A percentile compares a stretch with the other conserved stretches of the same genome.
Evolutionary conservation across 2,888 invertebrate species (phyloP).

Genomic region (Napeogenes inachia): DNA sequence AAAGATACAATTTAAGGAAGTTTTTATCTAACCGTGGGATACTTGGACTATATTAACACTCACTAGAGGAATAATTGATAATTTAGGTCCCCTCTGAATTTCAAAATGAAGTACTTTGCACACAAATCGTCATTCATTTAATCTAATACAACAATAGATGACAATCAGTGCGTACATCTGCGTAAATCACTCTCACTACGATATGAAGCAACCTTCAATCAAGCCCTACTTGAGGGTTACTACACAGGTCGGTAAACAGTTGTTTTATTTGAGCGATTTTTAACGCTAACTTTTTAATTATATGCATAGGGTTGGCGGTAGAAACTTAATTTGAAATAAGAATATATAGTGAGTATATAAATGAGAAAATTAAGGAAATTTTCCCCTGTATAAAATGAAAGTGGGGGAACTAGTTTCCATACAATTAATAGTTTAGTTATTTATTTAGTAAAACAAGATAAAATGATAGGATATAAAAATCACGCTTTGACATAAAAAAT

Average conservation of each 20-base stretch:
- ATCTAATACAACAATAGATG: constrained; percentile 23
- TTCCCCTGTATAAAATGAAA: no score
- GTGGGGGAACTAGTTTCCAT: neutral
- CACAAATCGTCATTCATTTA: constrained; percentile 21
- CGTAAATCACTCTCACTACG: constrained; percentile 16
- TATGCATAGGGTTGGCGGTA: constrained; percentile 11
- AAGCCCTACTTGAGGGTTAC: constrained; percentile 19
- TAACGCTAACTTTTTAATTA: constrained; percentile 2
- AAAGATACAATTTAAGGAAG: no score
- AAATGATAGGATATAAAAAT: no score
- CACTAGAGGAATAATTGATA: neutral
- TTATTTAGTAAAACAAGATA: neutral
- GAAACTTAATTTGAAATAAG: no score
- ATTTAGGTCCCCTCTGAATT: constrained; percentile 8
- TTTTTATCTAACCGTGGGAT: no score
- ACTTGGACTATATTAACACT: neutral
- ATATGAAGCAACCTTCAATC: constrained; percentile 31
- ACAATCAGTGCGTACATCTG: constrained; percentile 16
- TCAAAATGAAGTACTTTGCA: constrained; percentile 22
- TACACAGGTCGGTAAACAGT: constrained; percentile 14
- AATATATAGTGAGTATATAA: no score
- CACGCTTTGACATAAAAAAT: no score
- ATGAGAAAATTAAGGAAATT: no score
- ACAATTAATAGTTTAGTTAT: neutral
- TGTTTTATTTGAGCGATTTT: constrained; percentile 9